Evolutionary conservation across 1,140 invertebrate genomes (phyloP).

Genomic region (Ganaspis sp.): DNA sequence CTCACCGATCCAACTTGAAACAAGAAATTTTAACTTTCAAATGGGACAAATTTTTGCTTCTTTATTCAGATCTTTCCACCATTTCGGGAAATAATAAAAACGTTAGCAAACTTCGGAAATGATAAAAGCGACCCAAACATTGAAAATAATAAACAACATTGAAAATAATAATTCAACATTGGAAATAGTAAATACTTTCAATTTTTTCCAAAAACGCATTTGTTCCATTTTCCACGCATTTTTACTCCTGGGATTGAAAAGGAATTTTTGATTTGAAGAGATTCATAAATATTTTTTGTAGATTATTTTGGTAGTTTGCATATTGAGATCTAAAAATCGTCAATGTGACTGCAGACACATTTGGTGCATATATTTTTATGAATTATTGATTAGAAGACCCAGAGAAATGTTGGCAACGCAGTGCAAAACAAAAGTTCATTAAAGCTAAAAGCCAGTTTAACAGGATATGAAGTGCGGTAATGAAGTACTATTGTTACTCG

Average conservation of each 20-base stretch:
- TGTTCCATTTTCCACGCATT: no score
- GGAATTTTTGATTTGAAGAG: no score
- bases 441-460: slow-evolving; percentile 49
- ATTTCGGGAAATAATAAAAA: background rate
- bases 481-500: slow-evolving; percentile 57
- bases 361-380: background rate
- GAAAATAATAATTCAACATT: no score
- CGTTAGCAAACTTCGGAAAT: no score
- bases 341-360: background rate
- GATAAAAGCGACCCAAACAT: no score
- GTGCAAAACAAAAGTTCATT: slow-evolving; percentile 49
- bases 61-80: background rate
- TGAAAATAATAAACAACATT: no score
- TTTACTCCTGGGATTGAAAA: no score
- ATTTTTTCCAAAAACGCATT: no score
- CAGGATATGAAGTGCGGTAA: slow-evolving; percentile 42
- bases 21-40: slow-evolving; percentile 29
- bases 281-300: no score
- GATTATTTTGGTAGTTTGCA: background rate
- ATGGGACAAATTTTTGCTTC: background rate
- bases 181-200: no score
- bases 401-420: background rate
- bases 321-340: background rate
- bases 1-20: slow-evolving; percentile 19
- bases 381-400: background rate